Evolutionary conservation across 1,140 invertebrate genomes (phyloP), one percentile per base, ranked within the genome.

Genomic region (Phocides pigmalion): DNA sequence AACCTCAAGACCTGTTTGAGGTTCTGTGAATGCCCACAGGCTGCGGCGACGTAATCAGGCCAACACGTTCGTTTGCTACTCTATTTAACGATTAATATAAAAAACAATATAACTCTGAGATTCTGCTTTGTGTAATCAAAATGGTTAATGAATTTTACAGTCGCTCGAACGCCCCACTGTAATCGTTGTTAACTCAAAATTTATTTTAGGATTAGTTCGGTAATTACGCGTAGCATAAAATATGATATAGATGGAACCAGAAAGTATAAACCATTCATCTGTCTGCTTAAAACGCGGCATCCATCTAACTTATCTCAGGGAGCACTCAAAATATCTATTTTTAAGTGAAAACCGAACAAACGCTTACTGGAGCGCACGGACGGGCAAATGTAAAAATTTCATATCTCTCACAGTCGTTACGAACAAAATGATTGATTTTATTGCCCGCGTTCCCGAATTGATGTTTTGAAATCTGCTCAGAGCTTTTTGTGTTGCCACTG

Each of bases 401-500:
- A 79, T 80, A 82, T 67, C 65, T 79, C 68, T 64, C 47, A 64
- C 61, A 64, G 64, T 71, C 68, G 70, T 74, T 76, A 76, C 68
- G 68, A 67, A 66, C 61, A 65, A 74, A 66, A 75, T 81, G 79
- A 83, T 83, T 79, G 79, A 83, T 83, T 80, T 83, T 83, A 83
- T 80, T 76, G 61, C 65, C 54, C 64, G 69, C 72, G 68, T 63
- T 67, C 69, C 70, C 63, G 76, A 69, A 72, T 78, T 73, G 74
- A 79, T 79, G 81, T 82, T 82, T 76, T 71, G 70, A 80, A 78
- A 79, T 77, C 66, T 51, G 50, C 51, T 63, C 62, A 37, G 59
- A 61, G 65, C 61, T 74, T 79, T 79, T 76, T 77, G 68, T 61
- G 44, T 69, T 66, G 64, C 62, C 62, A 71, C 64, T 65, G 68